Percentiles rank a stretch among this genome's conserved stretches.
Evolutionary conservation across 2,888 invertebrate genomes (phyloP).

Genomic region (Sminthurides aquaticus): DNA sequence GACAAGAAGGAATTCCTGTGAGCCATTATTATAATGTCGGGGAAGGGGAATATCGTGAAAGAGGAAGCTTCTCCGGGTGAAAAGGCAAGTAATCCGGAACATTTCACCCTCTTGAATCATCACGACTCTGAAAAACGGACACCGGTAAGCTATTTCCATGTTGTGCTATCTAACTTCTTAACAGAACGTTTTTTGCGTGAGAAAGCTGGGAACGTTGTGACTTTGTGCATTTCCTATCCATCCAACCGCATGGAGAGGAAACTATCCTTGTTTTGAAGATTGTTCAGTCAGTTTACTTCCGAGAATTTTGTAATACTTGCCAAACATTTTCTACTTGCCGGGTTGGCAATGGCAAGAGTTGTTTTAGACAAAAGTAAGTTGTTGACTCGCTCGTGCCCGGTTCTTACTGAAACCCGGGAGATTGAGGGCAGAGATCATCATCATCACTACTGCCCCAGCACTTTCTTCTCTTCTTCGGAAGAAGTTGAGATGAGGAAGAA

Average conservation of each 20-base stretch:
- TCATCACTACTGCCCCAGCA: too few relatives aligned
- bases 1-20: background rate
- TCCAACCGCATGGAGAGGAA: background rate
- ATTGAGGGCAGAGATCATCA: too few relatives aligned
- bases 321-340: background rate
- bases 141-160: too few relatives aligned
- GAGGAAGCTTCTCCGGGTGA: background rate
- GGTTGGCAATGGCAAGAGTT: too few relatives aligned
- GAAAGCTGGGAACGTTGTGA: too few relatives aligned
- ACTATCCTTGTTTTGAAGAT: background rate
- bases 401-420: too few relatives aligned
- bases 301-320: background rate
- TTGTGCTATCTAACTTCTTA: too few relatives aligned
- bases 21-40: background rate
- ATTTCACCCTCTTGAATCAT: constrained; percentile 2
- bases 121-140: background rate
- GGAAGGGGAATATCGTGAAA: background rate
- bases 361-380: background rate
- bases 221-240: background rate
- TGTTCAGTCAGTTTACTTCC: background rate
- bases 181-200: too few relatives aligned
- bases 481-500: too few relatives aligned
- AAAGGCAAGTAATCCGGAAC: background rate
- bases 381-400: too few relatives aligned
- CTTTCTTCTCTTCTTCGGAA: too few relatives aligned